Evolutionary conservation across 2,797 vertebrate genomes (phyloP), one percentile per base, ranked within the genome.

Genomic region (Karalla daura): DNA sequence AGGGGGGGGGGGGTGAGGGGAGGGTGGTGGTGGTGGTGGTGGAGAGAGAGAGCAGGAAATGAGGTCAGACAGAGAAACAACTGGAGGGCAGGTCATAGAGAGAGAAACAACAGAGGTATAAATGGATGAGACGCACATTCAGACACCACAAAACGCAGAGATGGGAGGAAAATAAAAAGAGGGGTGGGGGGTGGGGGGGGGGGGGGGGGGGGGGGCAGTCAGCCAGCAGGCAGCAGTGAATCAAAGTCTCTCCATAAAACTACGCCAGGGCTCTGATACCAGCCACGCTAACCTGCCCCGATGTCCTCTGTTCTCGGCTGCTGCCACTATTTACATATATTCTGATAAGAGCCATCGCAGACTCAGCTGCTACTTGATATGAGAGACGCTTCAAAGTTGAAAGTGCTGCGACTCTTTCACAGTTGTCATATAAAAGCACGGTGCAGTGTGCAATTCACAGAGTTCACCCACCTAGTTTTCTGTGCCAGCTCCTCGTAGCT

Each of bases 21-120:
- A 40, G 15, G 33, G 59, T 23, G 52, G 63, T 43, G 63, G n/a
- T n/a, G n/a, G n/a, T 61, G 50, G 40, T 70, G 68, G 50, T 18
- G 15, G 43, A 59, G 63, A 69, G 47, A n/a, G 58, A 45, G 4
- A 45, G 25, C 23, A 74, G 33, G 50, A 56, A 54, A 63, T 23
- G 20, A 59, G 47, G 35, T 35, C 25, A 15, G 37, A 15, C 23
- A 47, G 35, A 70, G 24, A 60, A 74, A 80, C 39, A 65, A 37
- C 45, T 47, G 23, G 13, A 76, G 56, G 72, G 18, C 36, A 54
- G 27, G 25, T 49, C 18, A 14, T 18, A 32, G 40, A 37, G 54
- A 25, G 46, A 37, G 37, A 40, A 54, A 4, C n/a, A n/a, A n/a
- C n/a, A n/a, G n/a, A n/a, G n/a, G n/a, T n/a, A n/a, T n/a, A 78